Conservation (phyloP, 2,797 vertebrate genomes). For the Betta splendens region DNA sequence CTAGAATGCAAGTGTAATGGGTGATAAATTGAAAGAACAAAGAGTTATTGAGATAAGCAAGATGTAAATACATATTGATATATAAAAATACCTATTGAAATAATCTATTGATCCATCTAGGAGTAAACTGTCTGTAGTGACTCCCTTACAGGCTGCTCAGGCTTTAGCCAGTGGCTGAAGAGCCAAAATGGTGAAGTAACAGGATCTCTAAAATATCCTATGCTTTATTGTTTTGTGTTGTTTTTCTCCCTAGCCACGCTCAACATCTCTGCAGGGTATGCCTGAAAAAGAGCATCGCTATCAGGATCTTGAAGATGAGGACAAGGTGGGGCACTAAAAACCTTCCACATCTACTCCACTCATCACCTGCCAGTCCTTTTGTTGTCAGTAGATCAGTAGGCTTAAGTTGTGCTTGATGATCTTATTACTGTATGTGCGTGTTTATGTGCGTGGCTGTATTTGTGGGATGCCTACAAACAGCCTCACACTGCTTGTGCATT, state of each 20-base stretch:
- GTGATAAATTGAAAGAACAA: conserved; percentile 51
- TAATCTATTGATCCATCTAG: too few relatives aligned
- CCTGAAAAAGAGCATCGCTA: conserved; percentile 63
- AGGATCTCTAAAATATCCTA: conserved; percentile 8
- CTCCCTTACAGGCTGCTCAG: conserved; percentile 11
- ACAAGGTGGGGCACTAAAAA: conserved; percentile 59
- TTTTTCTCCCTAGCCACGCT: conserved; percentile 68
- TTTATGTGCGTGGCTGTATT: neutral
- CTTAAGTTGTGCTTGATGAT: neutral
- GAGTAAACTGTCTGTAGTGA: conserved; percentile 22
- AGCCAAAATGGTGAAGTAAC: conserved; percentile 29
- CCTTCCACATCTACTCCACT: neutral
- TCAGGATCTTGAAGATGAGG: conserved; percentile 62
- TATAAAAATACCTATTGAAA: too few relatives aligned
- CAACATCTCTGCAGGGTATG: conserved; percentile 68
- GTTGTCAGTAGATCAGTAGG: neutral
- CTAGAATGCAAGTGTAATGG: conserved; percentile 28
- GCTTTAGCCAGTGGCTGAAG: conserved; percentile 12
- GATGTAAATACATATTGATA: conserved; percentile 65
- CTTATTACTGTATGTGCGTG: conserved; percentile 7
- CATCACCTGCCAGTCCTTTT: neutral
- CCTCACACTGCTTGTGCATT: neutral
- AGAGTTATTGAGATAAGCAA: conserved; percentile 47
- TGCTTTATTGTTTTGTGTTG: neutral
- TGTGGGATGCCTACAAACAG: too few relatives aligned